Evolutionary conservation across 2,888 invertebrate genomes (phyloP).

Genomic region (Amitus sp.): DNA sequence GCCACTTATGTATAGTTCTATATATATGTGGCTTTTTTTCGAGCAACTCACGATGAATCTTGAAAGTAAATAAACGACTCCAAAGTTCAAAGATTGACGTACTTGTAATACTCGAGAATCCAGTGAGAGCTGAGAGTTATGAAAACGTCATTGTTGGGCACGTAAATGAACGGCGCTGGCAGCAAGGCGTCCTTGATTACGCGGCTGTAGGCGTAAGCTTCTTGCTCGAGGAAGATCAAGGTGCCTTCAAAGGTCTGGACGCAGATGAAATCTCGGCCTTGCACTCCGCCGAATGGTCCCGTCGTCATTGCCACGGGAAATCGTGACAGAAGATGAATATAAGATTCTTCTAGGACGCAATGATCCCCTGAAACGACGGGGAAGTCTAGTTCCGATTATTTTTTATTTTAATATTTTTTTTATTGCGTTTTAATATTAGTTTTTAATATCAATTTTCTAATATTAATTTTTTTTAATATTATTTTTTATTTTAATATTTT

Average conservation of each 20-base stretch:
- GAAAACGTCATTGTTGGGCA: constrained; percentile 85
- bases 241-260: constrained; percentile 92
- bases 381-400: neutral
- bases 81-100: no score
- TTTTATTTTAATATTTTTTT: constrained; percentile 4
- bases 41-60: no score
- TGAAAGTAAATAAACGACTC: no score
- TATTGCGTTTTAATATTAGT: no score
- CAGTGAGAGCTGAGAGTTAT: constrained; percentile 84
- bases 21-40: neutral
- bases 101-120: constrained; percentile 89
- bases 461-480: no score
- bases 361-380: constrained; percentile 71
- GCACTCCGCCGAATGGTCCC: constrained; percentile 88
- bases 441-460: no score
- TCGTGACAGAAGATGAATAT: constrained; percentile 84
- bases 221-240: constrained; percentile 92
- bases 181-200: constrained; percentile 82
- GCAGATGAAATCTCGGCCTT: constrained; percentile 88
- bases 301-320: constrained; percentile 81
- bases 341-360: constrained; percentile 74
- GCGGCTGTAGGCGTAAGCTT: constrained; percentile 86
- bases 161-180: constrained; percentile 86
- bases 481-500: no score
- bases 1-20: no score